Percentiles rank a stretch among this genome's conserved stretches.
These are phyloP conservation scores for Gryllus longicercus DNA, from an alignment of 2,888 invertebrate species.

Conservation along the genomic window DNA sequence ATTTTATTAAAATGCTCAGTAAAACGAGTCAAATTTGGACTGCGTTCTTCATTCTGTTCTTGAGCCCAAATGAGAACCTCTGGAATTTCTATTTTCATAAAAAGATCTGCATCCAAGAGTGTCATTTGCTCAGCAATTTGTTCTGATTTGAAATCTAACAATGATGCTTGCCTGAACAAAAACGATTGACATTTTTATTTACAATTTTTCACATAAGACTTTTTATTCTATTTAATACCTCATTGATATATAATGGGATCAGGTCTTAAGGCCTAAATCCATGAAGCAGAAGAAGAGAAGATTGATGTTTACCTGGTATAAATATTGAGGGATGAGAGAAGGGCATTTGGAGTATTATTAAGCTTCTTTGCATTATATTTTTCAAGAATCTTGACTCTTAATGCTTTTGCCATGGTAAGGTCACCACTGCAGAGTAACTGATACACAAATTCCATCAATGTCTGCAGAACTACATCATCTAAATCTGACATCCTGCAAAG, in stretches of 20 bases:
- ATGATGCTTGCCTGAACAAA: slow-evolving; percentile 53
- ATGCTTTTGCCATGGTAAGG: slow-evolving; percentile 82
- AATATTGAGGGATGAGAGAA: slow-evolving; percentile 54
- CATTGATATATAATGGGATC: too few species aligned
- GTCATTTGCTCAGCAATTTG: slow-evolving; percentile 99
- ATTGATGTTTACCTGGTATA: slow-evolving; percentile 49
- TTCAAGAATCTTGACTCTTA: slow-evolving; percentile 86
- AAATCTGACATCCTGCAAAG: slow-evolving; percentile 74
- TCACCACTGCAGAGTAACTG: slow-evolving; percentile 90
- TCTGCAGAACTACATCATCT: slow-evolving; percentile 71
- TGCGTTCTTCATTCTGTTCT: slow-evolving; percentile 94
- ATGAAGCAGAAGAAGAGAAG: too few species aligned
- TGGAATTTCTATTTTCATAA: slow-evolving; percentile 93
- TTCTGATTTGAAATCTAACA: slow-evolving; percentile 89
- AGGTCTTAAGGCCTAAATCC: too few species aligned
- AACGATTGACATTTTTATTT: neutral
- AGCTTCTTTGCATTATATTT: slow-evolving; percentile 64
- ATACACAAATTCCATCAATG: slow-evolving; percentile 89
- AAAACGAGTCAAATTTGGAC: slow-evolving; percentile 93
- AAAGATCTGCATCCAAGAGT: slow-evolving; percentile 87
- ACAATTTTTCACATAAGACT: neutral
- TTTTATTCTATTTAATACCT: neutral
- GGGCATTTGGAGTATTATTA: slow-evolving; percentile 50
- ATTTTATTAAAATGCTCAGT: slow-evolving; percentile 99
- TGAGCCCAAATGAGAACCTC: slow-evolving; percentile 97